Base-by-base conservation (phyloP, 2,888 invertebrate genomes). In the Euzetes globulus region DNA sequence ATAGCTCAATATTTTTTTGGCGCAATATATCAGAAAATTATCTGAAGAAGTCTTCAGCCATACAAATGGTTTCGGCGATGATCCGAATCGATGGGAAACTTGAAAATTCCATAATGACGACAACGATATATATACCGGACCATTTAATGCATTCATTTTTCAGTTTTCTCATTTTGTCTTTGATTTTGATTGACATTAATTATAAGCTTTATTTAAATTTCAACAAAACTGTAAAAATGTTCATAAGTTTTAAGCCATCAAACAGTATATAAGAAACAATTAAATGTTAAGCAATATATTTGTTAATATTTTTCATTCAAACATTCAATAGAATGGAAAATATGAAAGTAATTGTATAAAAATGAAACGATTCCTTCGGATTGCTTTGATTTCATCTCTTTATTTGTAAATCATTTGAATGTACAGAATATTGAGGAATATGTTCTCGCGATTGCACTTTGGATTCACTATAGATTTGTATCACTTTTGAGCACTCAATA, bases 91-190 rank as follows among this genome's bases (percentile, higher is more conserved):
- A 60, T 41, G 37, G 37, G 19, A 65, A 68, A 13, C 41, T 17
- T 22, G 25, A 55, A 55, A 13, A 11, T 19, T 11, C 6, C 4
- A 45, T 45, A 45, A 37, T 68, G 5, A 41, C 37, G 68, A 68
- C 68, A 68, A 68, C 68, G 68, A 68, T 9, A 45, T n/a, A 68
- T 45, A 37, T 68, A 22, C 68, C 68, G 68, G 68, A 68, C 68
- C 68, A 68, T 45, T 63, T 1, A 22, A 68, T 45, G 13, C 41
- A 68, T 68, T 29, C 5, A 13, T 17, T 2, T 17, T 63, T 63
- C 27, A 47, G 3, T 27, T n/a, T 29, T 63, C 29, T 33, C 15
- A 17, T 63, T 29, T 13, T 63, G 22, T 17, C n/a, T 63, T 22
- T 37, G 6, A 33, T 29, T 63, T 37, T 17, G 17, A 9, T 25